Evolutionary conservation across 2,797 vertebrate species (phyloP), one percentile per base, ranked within the genome.

Genomic region (Antrozous pallidus): DNA sequence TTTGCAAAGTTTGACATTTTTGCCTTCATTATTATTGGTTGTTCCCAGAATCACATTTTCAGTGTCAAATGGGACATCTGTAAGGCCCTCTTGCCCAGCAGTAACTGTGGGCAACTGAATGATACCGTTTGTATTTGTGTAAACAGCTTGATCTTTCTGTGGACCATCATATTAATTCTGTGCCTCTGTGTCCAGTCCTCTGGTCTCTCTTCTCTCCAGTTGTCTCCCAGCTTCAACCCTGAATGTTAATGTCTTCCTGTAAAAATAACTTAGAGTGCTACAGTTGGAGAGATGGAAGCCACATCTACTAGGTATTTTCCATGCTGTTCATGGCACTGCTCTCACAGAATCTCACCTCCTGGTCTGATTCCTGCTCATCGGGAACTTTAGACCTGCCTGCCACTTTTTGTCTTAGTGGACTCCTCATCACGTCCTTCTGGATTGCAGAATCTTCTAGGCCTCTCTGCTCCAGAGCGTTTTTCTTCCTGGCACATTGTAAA

Each of bases 211-310:
- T 65, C 96, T 98, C 91, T 99, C 98, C 5, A 98, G 87, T 95
- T 98, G 98, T 0, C 98, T 99, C 3, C 98, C 98, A 0, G 98
- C 91, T 98, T 98, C 97, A 93, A 99, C 98, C 97, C 98, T 98
- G 97, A 99, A 99, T 4, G 98, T 99, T 89, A 99, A 98, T 0
- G 98, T 99, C 45, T 99, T 98, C 16, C 98, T 98, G 36, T 98
- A 99, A 97, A 98, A 99, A 83, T 99, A 99, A 0, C 98, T 98
- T 88, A 98, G 97, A 22, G 98, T 97, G 91, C 98, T 98, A 90
- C 98, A 99, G 97, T 98, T 99, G 0, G 98, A 97, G 49, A 42
- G 38, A 89, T 0, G 31, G 33, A 54, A 91, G 42, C 16, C 31
- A 26, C 9, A 16, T 42, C 26, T 81, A 3, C 67, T 49, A 49